Evolutionary conservation across 2,113 vertebrate species (phyloP).

Genomic region (Panthera uncia): DNA sequence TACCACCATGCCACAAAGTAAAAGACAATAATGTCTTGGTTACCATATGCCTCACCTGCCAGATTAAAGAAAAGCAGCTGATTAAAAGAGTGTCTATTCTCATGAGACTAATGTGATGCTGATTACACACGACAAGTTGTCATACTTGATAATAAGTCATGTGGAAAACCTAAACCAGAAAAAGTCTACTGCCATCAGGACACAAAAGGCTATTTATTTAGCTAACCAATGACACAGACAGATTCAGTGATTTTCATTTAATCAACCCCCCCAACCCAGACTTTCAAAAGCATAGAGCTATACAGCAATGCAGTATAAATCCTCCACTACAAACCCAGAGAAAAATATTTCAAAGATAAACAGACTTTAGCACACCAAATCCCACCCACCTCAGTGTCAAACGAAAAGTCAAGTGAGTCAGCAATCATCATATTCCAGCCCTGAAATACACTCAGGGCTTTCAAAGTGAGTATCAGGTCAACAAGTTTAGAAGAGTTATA

Average conservation of each 20-base stretch:
- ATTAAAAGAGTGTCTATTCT: conserved; percentile 43
- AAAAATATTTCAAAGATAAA: conserved; percentile 51
- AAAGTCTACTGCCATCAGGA: conserved; percentile 74
- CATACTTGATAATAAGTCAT: conserved; percentile 84
- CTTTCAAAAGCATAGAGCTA: conserved; percentile 49
- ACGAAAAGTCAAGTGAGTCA: conserved; percentile 21
- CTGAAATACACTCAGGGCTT: background rate
- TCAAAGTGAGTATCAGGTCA: background rate
- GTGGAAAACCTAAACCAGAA: conserved; percentile 88
- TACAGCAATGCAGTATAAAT: background rate
- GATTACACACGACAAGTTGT: conserved; percentile 90
- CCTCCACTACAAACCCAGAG: conserved; percentile 20
- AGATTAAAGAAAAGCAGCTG: conserved; percentile 6
- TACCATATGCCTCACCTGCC: conserved; percentile 12
- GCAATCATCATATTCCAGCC: background rate
- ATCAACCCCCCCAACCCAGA: conserved; percentile 72
- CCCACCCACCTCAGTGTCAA: conserved; percentile 15
- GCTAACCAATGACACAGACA: conserved; percentile 72
- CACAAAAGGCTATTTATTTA: conserved; percentile 80
- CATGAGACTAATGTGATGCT: conserved; percentile 75
- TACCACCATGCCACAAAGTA: background rate
- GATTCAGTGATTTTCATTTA: conserved; percentile 77
- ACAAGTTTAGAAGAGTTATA: background rate
- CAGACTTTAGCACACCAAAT: conserved; percentile 13
- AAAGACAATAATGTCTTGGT: background rate